phyloP scores from a whole-genome alignment of 2,888 invertebrate genomes.

The Zygogramma bicolorata region DNA sequence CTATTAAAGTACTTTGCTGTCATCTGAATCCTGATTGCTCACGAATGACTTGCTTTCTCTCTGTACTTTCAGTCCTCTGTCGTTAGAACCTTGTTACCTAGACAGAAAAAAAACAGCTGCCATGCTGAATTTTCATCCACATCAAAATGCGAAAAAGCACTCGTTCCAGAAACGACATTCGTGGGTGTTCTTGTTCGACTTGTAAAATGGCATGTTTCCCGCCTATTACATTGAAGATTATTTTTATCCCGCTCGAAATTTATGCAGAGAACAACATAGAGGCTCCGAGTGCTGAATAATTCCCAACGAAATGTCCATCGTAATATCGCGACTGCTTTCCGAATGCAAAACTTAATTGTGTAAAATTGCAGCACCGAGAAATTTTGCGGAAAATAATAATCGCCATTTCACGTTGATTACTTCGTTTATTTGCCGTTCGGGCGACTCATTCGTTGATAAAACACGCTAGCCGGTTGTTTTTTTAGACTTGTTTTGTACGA shows the following conservation, averaged over 20 bases:
- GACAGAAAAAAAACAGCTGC: too few species aligned
- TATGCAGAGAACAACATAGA: conserved; percentile 53
- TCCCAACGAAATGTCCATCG: conserved; percentile 24
- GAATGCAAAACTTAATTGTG: conserved; percentile 53
- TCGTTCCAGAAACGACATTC: not conserved
- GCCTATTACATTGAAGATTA: conserved; percentile 63
- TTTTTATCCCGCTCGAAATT: conserved; percentile 62
- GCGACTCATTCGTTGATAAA: conserved; percentile 41
- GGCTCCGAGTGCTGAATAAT: conserved; percentile 44
- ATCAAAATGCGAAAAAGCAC: not conserved
- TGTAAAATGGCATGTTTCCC: conserved; percentile 62
- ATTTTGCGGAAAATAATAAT: conserved; percentile 55
- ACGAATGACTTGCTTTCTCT: too few species aligned
- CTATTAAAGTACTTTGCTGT: too few species aligned
- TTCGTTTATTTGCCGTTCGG: conserved; percentile 44
- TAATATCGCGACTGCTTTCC: conserved; percentile 53
- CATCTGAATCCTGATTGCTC: too few species aligned
- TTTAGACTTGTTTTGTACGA: not conserved
- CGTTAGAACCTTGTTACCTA: too few species aligned
- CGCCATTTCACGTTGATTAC: conserved; percentile 47
- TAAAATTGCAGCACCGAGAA: conserved; percentile 55
- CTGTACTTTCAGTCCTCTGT: too few species aligned
- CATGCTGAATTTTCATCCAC: too few species aligned
- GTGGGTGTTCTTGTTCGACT: conserved; percentile 33
- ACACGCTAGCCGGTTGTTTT: conserved; percentile 29